Evolutionary conservation across 2,797 vertebrate species (phyloP).

Genomic region (Paratrypauchen microcephalus): DNA sequence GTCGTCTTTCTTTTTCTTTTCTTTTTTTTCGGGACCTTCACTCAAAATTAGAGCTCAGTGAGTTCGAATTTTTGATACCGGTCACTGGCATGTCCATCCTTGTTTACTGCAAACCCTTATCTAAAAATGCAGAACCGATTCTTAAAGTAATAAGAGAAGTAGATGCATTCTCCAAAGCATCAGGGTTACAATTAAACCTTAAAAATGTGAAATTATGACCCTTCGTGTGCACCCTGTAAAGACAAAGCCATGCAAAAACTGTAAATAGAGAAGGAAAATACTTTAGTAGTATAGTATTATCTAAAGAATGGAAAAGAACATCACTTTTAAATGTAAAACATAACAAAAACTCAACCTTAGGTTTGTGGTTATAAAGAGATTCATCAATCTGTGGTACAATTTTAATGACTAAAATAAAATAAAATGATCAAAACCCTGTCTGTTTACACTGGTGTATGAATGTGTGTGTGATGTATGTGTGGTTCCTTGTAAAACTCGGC

Average conservation of each 20-base stretch:
- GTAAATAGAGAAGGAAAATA: not conserved
- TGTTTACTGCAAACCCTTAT: not conserved
- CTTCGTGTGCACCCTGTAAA: not conserved
- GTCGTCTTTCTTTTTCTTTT: no score
- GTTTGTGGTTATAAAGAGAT: not conserved
- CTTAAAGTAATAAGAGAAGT: not conserved
- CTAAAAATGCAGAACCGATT: constrained; percentile 4
- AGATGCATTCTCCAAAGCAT: not conserved
- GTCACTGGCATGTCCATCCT: no score
- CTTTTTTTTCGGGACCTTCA: no score
- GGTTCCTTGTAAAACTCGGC: no score
- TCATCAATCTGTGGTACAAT: not conserved
- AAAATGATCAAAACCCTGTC: no score
- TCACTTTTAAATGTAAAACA: not conserved
- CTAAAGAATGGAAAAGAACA: not conserved
- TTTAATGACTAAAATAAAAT: not conserved
- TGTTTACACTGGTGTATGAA: no score
- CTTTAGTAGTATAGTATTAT: not conserved
- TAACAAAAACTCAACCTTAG: not conserved
- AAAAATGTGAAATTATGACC: not conserved
- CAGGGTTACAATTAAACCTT: not conserved
- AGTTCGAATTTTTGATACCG: no score
- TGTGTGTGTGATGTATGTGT: no score
- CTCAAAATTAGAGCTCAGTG: not conserved
- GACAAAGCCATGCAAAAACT: not conserved